Base-by-base conservation (phyloP, 2,797 vertebrate genomes). In the Danio albolineatus region DNA sequence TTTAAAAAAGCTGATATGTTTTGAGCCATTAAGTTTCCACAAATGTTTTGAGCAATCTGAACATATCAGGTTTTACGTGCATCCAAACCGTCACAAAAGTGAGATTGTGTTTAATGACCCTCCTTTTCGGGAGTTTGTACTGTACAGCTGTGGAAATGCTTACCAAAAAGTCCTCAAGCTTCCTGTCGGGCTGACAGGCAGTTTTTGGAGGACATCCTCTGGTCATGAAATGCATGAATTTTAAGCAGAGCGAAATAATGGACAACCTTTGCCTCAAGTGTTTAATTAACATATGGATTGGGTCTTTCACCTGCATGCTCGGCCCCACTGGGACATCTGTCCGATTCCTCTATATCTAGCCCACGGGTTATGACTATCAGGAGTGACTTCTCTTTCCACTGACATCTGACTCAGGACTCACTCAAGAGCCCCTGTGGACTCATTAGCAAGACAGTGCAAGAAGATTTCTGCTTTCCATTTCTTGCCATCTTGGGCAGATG, bases 401-500 rank as follows among this genome's bases (percentile, higher is more conserved):
- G 78, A 65, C 17, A 17, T 64, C 57, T 41, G 65, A 75, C 78
- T 83, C 66, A 81, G 76, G 72, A 61, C 73, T 82, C 69, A 60
- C 62, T 76, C 73, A 51, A 43, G 73, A 81, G 66, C 84, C 83
- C 83, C 83, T 12, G 72, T 79, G 79, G 83, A 81, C 81, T 86
- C 78, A 81, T 86, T 86, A 86, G 73, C 6, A 53, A 64, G 69
- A 62, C 46, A 46, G 56, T 79, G 44, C 48, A 41, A 56, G 28
- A 59, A 43, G 62, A 62, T 76, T 71, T 62, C 71, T 41, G 48
- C 49, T 78, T 72, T 59, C 44, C 53, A 64, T 49, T 59, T 77
- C 75, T 80, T 65, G 54, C 44, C 64, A 54, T 56, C 67, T 62
- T n/a, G 5, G 48, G 46, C 62, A 80, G 66, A 72, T 76, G 48